A percentile compares a stretch with the other conserved stretches of the same genome.
Evolutionary conservation across 2,888 invertebrate genomes (phyloP).

Genomic region (Phymatocera aterrima): DNA sequence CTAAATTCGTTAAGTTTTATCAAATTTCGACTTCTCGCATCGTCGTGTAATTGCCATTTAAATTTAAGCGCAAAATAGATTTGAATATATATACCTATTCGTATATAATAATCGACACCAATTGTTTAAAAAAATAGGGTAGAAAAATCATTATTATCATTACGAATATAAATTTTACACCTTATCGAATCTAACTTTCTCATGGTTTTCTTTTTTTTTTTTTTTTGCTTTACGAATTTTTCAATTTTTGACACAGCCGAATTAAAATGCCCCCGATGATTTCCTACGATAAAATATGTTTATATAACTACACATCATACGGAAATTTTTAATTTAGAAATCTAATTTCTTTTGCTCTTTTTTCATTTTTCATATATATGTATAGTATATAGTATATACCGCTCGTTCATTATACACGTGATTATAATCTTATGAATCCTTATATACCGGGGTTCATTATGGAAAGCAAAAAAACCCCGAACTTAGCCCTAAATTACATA

Average conservation of each 20-base stretch:
- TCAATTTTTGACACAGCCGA: conserved; percentile 70
- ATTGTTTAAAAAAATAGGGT: conserved; percentile 73
- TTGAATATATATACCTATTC: conserved; percentile 46
- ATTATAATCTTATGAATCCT: conserved; percentile 19
- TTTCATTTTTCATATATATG: neutral
- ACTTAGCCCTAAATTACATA: no score
- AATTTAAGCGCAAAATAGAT: no score
- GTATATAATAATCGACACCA: conserved; percentile 55
- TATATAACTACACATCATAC: no score
- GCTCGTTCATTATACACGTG: no score
- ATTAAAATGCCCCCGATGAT: conserved; percentile 71
- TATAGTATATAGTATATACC: no score
- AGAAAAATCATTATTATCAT: conserved; percentile 73
- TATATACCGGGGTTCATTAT: no score
- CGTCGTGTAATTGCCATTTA: no score
- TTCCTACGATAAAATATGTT: conserved; percentile 54
- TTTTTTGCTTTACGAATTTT: conserved; percentile 42
- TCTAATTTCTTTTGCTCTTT: neutral
- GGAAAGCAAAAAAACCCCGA: no score
- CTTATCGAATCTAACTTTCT: conserved; percentile 66
- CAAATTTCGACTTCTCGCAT: no score
- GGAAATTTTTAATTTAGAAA: conserved; percentile 58
- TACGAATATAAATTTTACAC: conserved; percentile 66
- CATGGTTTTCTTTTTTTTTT: conserved; percentile 54
- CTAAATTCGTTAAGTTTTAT: no score